Evolutionary conservation across 2,797 vertebrate genomes (phyloP), one percentile per base, ranked within the genome.

Genomic region (Mionectes olivaceus): DNA sequence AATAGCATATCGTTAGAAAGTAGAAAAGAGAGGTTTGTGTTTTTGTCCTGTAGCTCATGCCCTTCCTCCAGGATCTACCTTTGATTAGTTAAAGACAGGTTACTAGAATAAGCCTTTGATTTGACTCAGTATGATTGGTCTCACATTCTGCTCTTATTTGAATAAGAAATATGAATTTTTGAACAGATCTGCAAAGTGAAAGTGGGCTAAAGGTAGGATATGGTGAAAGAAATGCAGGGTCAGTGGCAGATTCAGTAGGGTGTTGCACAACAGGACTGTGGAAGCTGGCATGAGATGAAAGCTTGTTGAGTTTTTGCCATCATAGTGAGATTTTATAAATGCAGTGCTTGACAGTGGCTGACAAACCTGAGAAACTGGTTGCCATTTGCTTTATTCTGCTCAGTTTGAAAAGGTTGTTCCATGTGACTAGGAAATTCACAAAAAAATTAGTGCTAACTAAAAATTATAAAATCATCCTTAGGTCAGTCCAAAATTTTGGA

Each of bases 141-240:
- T 69, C 76, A 32, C 21, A 33, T 59, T 81, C 39, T 52, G 27
- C 57, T 77, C 39, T 44, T 43, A 74, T 55, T 83, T 57, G 49
- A 90, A 75, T 55, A 67, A 60, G 74, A 90, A 93, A 87, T 70
- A 83, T 53, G 49, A 91, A 75, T 87, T 93, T 68, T 71, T 60
- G 35, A 90, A 71, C 24, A 78, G 65, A 79, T 83, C 28, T 85
- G 9, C 43, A 37, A 93, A 92, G 50, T 65, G 47, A 44, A 96
- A 95, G 89, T 87, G 61, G 92, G 89, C 44, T 73, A 91, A 93
- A 94, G 95, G 92, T 91, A 94, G 79, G 39, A 71, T 87, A 69
- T 76, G 89, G 73, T 87, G 89, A 91, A 96, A 94, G 74, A 77
- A 92, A 75, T 44, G 11, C 47, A 47, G 55, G 91, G 87, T 85